Percentiles rank a stretch among this genome's conserved stretches.
Evolutionary conservation across 2,113 vertebrate species (phyloP).

Genomic region (Zosterops japonicus): DNA sequence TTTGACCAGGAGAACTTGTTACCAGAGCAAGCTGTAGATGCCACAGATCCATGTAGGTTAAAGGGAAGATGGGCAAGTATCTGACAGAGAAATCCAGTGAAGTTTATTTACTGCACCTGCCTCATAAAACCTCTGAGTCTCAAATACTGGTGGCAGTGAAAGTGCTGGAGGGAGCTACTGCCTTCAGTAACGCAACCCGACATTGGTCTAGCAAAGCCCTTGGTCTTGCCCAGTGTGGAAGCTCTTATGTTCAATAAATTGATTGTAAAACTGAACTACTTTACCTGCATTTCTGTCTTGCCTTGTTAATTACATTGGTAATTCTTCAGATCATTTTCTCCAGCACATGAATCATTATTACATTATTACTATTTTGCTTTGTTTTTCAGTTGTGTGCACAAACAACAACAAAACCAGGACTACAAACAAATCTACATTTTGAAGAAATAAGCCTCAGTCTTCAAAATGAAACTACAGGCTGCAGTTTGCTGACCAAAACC

Average conservation of each 20-base stretch:
- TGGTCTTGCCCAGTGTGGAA: background rate
- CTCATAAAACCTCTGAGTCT: background rate
- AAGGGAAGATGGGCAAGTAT: background rate
- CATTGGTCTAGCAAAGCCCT: background rate
- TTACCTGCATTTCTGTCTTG: background rate
- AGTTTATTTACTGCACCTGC: background rate
- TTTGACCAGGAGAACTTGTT: background rate
- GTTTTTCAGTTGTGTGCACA: background rate
- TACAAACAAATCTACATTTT: background rate
- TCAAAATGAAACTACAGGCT: background rate
- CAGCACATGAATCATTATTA: background rate
- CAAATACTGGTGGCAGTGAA: background rate
- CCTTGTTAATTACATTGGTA: background rate
- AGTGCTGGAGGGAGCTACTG: background rate
- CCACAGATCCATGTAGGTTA: background rate
- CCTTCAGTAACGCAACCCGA: rapidly evolving
- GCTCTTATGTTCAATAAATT: background rate
- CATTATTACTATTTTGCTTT: background rate
- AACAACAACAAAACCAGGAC: background rate
- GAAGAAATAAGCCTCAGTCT: background rate
- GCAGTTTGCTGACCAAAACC: background rate
- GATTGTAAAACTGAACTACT: background rate
- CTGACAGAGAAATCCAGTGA: background rate
- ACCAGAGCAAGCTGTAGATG: background rate
- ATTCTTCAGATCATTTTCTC: background rate